phyloP scores from a whole-genome alignment of 2,113 vertebrate species.

The Cryptotis parvus region DNA sequence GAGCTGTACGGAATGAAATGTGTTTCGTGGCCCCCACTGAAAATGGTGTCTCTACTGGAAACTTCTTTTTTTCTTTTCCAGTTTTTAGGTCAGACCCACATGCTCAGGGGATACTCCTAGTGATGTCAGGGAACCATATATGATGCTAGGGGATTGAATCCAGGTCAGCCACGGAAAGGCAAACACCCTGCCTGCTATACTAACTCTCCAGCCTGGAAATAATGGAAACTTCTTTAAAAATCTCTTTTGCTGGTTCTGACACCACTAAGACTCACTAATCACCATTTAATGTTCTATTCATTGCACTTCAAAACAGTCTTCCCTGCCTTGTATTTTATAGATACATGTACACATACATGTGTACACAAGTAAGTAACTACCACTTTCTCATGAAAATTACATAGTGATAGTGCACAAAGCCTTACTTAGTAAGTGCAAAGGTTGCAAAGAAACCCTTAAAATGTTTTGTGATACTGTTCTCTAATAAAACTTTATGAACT shows the following conservation, averaged over 20 bases:
- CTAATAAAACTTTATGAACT: slow-evolving; percentile 53
- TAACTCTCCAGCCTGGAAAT: too few relatives aligned
- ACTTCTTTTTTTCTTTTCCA: background rate
- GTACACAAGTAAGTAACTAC: background rate
- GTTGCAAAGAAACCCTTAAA: slow-evolving; percentile 42
- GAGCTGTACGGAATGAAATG: background rate
- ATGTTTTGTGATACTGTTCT: slow-evolving; percentile 53
- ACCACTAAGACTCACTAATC: slow-evolving; percentile 38
- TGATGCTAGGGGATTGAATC: too few relatives aligned
- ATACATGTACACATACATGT: background rate
- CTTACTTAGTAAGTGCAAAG: slow-evolving; percentile 43
- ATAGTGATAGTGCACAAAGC: background rate
- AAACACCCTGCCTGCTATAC: too few relatives aligned
- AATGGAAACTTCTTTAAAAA: slow-evolving; percentile 34
- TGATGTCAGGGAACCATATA: background rate
- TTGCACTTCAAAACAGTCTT: slow-evolving; percentile 24
- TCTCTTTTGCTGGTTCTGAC: background rate
- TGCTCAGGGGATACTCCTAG: too few relatives aligned
- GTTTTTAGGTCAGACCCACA: too few relatives aligned
- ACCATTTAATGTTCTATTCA: slow-evolving; percentile 42
- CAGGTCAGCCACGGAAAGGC: too few relatives aligned
- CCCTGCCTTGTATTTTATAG: slow-evolving; percentile 40
- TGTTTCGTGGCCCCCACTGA: background rate
- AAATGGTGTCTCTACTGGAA: background rate
- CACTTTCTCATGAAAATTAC: slow-evolving; percentile 36